These are phyloP conservation scores for Todiramphus chloris DNA, from an alignment of 2,113 vertebrate species.

Conservation along the genomic window DNA sequence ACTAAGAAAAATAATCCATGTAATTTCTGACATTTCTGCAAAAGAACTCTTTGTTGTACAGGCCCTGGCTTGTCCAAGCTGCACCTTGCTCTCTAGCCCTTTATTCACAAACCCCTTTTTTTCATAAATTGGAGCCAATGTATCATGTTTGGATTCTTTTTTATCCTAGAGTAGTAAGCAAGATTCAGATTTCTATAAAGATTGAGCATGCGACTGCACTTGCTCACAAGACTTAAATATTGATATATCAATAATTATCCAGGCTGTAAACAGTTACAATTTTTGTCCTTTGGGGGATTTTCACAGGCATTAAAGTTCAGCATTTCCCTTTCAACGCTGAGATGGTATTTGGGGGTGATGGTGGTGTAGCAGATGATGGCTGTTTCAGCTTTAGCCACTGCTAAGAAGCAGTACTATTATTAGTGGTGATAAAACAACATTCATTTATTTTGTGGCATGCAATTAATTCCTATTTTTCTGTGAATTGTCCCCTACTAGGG, in stretches of 20 bases:
- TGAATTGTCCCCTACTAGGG: not conserved
- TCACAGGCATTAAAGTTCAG: not conserved
- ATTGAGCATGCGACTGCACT: not conserved
- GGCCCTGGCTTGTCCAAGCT: not conserved
- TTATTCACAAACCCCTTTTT: not conserved
- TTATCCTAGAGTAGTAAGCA: not conserved
- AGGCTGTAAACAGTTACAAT: not conserved
- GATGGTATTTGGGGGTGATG: not conserved
- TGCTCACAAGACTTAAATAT: not conserved
- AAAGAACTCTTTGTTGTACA: not conserved
- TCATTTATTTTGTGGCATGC: not conserved
- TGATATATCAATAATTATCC: not conserved
- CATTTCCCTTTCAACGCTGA: not conserved
- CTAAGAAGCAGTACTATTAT: not conserved
- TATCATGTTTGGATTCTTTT: not conserved
- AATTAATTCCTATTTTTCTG: not conserved
- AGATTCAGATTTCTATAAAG: not conserved
- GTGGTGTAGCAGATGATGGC: accelerated
- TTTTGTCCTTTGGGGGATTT: not conserved
- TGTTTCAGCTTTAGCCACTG: not conserved
- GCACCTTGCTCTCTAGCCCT: not conserved
- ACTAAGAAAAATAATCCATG: not conserved
- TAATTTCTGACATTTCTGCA: not conserved
- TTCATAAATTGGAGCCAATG: not conserved
- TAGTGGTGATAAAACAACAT: not conserved